phyloP scores from a whole-genome alignment of 2,797 vertebrate species.

The Xiphorhynchus erythropygius region DNA sequence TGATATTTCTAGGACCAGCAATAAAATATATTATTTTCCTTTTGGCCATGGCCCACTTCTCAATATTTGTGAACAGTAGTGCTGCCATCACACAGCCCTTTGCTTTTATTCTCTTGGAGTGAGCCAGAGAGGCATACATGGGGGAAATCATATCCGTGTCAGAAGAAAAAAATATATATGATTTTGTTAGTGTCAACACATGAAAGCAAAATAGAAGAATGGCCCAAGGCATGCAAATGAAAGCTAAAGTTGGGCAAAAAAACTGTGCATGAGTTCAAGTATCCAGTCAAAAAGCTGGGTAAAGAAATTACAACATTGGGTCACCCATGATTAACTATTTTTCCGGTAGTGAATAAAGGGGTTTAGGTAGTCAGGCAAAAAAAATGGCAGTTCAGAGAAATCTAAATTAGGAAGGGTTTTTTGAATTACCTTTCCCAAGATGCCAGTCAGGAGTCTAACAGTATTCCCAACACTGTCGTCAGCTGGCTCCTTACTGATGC shows the following conservation, averaged over 20 bases:
- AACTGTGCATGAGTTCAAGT: neutral
- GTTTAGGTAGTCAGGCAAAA: neutral
- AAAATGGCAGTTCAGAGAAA: neutral
- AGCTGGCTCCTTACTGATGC: neutral
- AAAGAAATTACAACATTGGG: neutral
- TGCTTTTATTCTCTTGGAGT: neutral
- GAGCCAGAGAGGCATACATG: neutral
- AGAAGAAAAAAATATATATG: neutral
- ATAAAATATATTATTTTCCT: neutral
- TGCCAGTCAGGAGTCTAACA: rapidly evolving
- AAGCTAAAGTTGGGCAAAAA: neutral
- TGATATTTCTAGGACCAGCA: neutral
- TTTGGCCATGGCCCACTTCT: neutral
- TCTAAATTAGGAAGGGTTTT: neutral
- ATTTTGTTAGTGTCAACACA: neutral
- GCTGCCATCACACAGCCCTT: neutral
- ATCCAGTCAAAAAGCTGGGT: neutral
- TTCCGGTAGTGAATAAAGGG: neutral
- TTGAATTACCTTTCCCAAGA: neutral
- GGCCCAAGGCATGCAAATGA: neutral
- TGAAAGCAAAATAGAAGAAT: neutral
- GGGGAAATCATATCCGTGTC: neutral
- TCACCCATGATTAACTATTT: neutral
- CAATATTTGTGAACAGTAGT: neutral
- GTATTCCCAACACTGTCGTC: neutral